Conservation (phyloP, 2,888 invertebrate species). For the Petrolisthes cinctipes region DNA sequence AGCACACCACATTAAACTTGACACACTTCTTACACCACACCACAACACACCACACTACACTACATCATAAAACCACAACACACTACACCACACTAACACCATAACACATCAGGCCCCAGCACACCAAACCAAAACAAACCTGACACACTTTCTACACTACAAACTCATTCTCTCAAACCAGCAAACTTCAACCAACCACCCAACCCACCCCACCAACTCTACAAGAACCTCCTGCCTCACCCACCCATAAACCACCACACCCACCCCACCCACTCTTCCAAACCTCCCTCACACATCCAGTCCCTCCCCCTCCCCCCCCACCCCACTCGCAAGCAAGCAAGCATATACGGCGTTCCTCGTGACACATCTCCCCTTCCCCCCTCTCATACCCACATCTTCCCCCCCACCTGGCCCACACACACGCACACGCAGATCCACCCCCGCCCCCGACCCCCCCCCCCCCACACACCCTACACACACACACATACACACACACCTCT, state of each 20-base stretch:
- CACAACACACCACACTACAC: neutral
- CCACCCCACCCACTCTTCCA: neutral
- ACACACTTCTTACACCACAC: neutral
- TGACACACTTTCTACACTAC: too few species aligned
- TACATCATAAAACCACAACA: too few species aligned
- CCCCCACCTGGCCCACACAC: neutral
- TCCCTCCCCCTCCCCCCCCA: neutral
- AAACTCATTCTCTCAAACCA: too few species aligned
- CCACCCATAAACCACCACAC: neutral
- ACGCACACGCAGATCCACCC: neutral
- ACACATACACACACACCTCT: neutral
- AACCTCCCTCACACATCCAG: neutral
- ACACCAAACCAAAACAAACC: too few species aligned
- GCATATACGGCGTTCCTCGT: too few species aligned
- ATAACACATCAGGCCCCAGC: too few species aligned
- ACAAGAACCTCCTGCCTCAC: neutral
- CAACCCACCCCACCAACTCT: neutral
- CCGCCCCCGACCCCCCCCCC: neutral
- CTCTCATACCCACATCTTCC: neutral
- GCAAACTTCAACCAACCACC: too few species aligned
- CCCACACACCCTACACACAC: neutral
- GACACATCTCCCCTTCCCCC: neutral
- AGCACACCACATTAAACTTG: too few species aligned
- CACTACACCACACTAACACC: too few species aligned
- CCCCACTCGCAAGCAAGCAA: neutral